Percentiles rank a stretch among this genome's conserved stretches.
Evolutionary conservation across 2,113 vertebrate species (phyloP).

Genomic region (Platichthys stellatus): DNA sequence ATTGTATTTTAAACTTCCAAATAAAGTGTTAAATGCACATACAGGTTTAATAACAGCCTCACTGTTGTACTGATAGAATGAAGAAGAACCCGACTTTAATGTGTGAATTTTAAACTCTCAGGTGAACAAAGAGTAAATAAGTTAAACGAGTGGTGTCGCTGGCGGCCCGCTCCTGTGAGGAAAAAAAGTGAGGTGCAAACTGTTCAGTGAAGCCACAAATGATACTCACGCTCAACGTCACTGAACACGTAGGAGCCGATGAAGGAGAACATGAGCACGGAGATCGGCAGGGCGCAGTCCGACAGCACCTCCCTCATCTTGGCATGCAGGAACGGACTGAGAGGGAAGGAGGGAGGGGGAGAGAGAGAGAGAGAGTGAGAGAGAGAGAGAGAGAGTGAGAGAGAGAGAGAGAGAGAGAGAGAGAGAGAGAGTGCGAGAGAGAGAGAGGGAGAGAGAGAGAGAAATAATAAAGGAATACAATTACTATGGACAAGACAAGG

Average conservation of each 20-base stretch:
- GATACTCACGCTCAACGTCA: constrained; percentile 92
- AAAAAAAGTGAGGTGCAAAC: neutral
- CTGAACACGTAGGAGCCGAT: constrained; percentile 93
- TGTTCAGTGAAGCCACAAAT: constrained; percentile 1
- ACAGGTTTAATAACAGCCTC: too few species aligned
- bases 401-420: too few species aligned
- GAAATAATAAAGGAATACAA: constrained; percentile 61
- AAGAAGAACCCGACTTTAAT: too few species aligned
- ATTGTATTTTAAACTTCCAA: too few species aligned
- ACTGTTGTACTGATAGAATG: too few species aligned
- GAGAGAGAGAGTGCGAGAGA: too few species aligned
- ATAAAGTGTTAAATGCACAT: too few species aligned
- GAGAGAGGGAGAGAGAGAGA: too few species aligned
- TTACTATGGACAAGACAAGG: constrained; percentile 71
- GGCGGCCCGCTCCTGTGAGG: neutral
- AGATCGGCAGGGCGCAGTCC: constrained; percentile 97
- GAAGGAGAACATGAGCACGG: constrained; percentile 93
- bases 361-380: constrained; percentile 49
- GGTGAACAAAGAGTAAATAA: neutral
- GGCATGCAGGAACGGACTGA: constrained; percentile 94
- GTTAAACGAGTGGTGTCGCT: neutral
- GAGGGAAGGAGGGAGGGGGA: constrained; percentile 36
- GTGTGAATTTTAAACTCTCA: neutral
- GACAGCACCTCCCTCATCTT: constrained; percentile 95
- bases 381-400: constrained; percentile 33